phyloP scores from a whole-genome alignment of 2,888 invertebrate genomes.

The Chrysodeixis includens region DNA sequence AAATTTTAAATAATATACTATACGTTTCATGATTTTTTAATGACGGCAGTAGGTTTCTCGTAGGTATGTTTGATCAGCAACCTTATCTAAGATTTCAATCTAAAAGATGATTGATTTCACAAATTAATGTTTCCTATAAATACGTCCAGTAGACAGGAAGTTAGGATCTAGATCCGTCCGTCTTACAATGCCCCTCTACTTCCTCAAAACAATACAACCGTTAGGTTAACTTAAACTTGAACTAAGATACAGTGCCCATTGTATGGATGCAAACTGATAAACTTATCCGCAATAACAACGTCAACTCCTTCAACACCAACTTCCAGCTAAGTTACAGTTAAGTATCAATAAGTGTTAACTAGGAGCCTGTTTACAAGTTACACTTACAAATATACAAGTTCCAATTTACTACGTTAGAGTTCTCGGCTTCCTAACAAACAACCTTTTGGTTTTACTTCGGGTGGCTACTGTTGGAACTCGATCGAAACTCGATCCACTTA shows the following conservation, averaged over 20 bases:
- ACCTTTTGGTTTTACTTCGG: conserved; percentile 69
- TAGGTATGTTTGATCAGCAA: too few relatives aligned
- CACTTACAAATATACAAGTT: conserved; percentile 52
- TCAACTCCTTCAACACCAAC: conserved; percentile 14
- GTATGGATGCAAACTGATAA: conserved; percentile 25
- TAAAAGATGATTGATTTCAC: too few relatives aligned
- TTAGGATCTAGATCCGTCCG: too few relatives aligned
- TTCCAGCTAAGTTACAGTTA: conserved; percentile 44
- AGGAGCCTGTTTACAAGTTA: conserved; percentile 64
- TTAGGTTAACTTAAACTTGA: conserved; percentile 15
- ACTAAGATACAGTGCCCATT: conserved; percentile 13
- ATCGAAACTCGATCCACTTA: conserved; percentile 28
- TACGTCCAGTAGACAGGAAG: too few relatives aligned
- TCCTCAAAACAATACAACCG: not conserved
- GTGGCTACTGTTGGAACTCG: conserved; percentile 61
- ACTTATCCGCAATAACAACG: conserved; percentile 39
- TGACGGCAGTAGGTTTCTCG: too few relatives aligned
- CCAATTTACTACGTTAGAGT: conserved; percentile 59
- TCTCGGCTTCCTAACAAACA: conserved; percentile 66
- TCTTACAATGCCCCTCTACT: not conserved
- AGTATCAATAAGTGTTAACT: conserved; percentile 64
- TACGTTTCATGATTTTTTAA: too few relatives aligned
- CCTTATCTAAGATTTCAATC: too few relatives aligned
- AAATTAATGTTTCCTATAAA: too few relatives aligned
- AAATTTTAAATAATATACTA: too few relatives aligned